Evolutionary conservation across 2,113 vertebrate genomes (phyloP).

Genomic region (Ptyas mucosa): DNA sequence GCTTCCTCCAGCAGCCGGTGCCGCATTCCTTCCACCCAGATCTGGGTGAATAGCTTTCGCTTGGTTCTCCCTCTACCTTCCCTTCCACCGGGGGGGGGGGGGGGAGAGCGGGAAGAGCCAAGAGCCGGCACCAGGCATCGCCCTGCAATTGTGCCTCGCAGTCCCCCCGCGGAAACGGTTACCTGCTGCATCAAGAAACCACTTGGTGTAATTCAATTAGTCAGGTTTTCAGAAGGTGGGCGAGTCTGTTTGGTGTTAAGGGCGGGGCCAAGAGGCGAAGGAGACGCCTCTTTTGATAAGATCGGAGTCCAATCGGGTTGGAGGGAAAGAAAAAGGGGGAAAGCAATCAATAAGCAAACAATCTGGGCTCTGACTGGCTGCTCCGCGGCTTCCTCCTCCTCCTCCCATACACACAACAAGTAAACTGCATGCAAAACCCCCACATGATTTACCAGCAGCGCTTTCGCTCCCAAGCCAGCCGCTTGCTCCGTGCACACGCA

Average conservation of each 20-base stretch:
- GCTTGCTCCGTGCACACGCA: constrained; percentile 40
- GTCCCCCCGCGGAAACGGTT: constrained; percentile 59
- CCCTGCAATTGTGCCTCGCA: not conserved
- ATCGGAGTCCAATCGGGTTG: constrained; percentile 66
- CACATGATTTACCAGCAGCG: constrained; percentile 70
- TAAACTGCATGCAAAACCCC: constrained; percentile 66
- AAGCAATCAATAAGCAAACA: constrained; percentile 61
- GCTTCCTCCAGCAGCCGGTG: not conserved
- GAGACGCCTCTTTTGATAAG: constrained; percentile 73
- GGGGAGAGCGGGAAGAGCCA: not conserved
- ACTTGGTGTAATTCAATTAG: constrained; percentile 87
- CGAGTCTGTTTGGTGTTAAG: constrained; percentile 48
- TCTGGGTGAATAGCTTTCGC: not conserved
- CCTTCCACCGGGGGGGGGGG: too few relatives aligned
- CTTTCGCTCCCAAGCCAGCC: constrained; percentile 33
- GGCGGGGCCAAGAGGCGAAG: constrained; percentile 44
- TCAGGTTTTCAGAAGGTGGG: constrained; percentile 79
- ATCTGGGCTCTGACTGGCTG: constrained; percentile 69
- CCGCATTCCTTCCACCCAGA: too few relatives aligned
- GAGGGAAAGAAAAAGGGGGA: constrained; percentile 22
- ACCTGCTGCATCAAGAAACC: constrained; percentile 57
- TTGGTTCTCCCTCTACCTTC: not conserved
- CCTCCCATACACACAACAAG: constrained; percentile 57
- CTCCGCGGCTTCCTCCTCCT: constrained; percentile 53
- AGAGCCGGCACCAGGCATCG: not conserved